These are phyloP conservation scores for Oscheius sp. DNA, from an alignment of 2,888 invertebrate genomes.

Conservation along the genomic window DNA sequence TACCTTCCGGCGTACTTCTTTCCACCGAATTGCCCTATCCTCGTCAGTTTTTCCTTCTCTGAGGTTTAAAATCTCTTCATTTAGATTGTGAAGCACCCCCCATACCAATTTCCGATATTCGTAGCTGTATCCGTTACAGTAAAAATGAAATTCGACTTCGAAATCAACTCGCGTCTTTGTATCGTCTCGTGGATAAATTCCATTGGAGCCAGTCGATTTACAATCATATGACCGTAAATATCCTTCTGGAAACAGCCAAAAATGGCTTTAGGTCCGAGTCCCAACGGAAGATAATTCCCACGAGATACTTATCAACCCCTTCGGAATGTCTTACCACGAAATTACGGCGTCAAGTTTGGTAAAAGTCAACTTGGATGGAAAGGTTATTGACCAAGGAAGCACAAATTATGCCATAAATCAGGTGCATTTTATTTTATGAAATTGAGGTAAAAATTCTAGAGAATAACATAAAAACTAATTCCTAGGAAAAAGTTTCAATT, in stretches of 20 bases:
- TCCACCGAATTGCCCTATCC: conserved; percentile 22
- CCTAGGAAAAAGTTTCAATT: too few relatives aligned
- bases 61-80: too few relatives aligned
- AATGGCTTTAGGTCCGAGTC: too few relatives aligned
- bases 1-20: conserved; percentile 14
- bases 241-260: neutral
- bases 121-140: conserved; percentile 90
- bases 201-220: conserved; percentile 95
- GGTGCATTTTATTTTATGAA: too few relatives aligned
- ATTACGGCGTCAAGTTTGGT: conserved; percentile 90
- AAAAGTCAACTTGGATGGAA: conserved; percentile 77
- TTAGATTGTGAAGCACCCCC: too few relatives aligned
- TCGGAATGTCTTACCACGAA: conserved; percentile 78
- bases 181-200: conserved; percentile 92
- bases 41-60: conserved; percentile 4
- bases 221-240: conserved; percentile 87
- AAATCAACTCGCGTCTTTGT: conserved; percentile 94
- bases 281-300: conserved; percentile 76
- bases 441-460: conserved; percentile 59
- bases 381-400: conserved; percentile 65
- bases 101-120: conserved; percentile 89
- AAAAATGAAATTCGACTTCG: conserved; percentile 93
- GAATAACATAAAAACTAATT: too few relatives aligned
- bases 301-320: conserved; percentile 93
- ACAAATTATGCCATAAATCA: conserved; percentile 67